Evolutionary conservation across 2,797 vertebrate genomes (phyloP), one percentile per base, ranked within the genome.

Genomic region (Staurois parvus): DNA sequence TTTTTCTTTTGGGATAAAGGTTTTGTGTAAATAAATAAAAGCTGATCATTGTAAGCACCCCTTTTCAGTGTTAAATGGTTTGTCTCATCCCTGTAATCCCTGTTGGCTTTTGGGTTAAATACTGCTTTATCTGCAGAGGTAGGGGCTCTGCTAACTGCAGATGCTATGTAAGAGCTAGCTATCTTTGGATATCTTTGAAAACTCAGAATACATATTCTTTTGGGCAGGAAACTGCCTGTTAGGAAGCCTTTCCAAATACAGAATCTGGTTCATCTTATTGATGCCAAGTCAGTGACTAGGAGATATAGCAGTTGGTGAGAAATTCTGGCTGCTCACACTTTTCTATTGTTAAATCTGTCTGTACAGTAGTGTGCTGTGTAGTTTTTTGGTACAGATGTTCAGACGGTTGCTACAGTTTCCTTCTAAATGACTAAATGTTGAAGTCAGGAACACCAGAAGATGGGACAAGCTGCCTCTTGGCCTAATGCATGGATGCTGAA

Each of bases 291-390:
- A 64, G 24, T 26, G 34, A 19, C 52, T 72, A n/a, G 67, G 48
- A 62, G 68, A 72, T 40, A 7, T 29, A 15, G 3, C 29, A 19
- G 17, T 81, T 30, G 52, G 29, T 17, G 34, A 32, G 30, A 67
- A 72, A 59, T 59, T 4, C 30, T 70, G 79, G 59, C 21, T 26
- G 9, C 59, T 64, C 24, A 30, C 34, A 56, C 13, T n/a, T 59
- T 72, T 72, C 68, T 68, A 72, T 37, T 15, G 56, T 81, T 52
- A 81, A 34, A 42, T 81, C 34, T 81, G 29, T 81, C 56, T 81
- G 45, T 81, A 80, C 21, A 59, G 30, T 64, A 59, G 7, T 29
- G 24, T 72, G 68, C 3, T 69, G 2, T 28, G 45, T 59, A 6
- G 21, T 59, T 56, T 56, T 69, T 48, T 26, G 40, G 26, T 56